Base-by-base conservation (phyloP, 1,140 invertebrate genomes). In the Drosophila hydei region DNA sequence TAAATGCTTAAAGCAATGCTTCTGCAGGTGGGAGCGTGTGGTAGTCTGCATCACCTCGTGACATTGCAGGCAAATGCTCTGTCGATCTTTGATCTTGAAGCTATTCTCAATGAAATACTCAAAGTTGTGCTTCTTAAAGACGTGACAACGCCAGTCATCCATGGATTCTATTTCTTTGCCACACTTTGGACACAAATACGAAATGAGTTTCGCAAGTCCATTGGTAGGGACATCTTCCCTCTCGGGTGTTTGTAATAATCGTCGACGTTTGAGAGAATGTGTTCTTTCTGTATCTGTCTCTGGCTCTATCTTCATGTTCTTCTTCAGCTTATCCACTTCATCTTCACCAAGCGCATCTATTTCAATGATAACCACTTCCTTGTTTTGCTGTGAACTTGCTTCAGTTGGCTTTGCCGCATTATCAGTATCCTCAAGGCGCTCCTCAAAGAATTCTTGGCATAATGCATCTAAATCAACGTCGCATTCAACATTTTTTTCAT, bases 1-100 rank as follows among this genome's bases (percentile, higher is more conserved):
- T 40, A 90, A 58, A 59, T 90, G 89, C 47, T 83, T 85, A 18
- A 90, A 90, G 52, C 74, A 88, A 72, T 90, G 89, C 30, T 90
- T 90, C 5, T 89, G 77, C 33, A 90, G 45, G 9, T 83, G 73
- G 1, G 73, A 52, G 4, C 74, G 65, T 50, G 72, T 74, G 0
- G 75, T 76, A 1, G 89, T 85, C 6, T 63, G 48, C 36, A 70
- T 70, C 5, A 77, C 47, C 30, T 90, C 84, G 8, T 60, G 43
- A 18, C 89, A 90, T 27, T 83, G 72, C 7, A 87, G 45, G 30
- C 89, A 90, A 21, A 76, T 54, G 27, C 81, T 81, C 16, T 73
- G 61, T 7, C 65, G 50, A 27, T 87, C 77, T 6, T 78, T 47
- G 2, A 89, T 71, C 58, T 83, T 78, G 3, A 90, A 90, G 36